A percentile compares a stretch with the other conserved stretches of the same genome.
Evolutionary conservation across 2,888 invertebrate species (phyloP).

Genomic region (Hanleya hanleyi): DNA sequence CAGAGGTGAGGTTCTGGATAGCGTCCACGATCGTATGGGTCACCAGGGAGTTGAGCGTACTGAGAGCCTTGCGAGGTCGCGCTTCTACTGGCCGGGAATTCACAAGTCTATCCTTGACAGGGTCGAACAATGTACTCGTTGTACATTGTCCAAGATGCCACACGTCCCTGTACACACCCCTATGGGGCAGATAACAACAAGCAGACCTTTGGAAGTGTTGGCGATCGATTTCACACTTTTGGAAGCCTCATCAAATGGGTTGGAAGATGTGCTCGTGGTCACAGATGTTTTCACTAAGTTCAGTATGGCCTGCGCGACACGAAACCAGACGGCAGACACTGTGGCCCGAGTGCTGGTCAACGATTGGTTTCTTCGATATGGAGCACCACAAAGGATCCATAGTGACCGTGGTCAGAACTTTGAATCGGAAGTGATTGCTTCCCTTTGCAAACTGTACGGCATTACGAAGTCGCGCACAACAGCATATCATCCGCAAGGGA

Average conservation of each 20-base stretch:
- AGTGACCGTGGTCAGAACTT: background rate
- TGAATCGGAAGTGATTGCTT: background rate
- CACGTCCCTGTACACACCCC: background rate
- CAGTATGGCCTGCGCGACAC: background rate
- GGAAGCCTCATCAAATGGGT: constrained; percentile 9
- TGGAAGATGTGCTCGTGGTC: constrained; percentile 12
- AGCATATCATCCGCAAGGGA: constrained; percentile 1
- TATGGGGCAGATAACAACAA: background rate
- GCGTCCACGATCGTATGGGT: constrained; percentile 6
- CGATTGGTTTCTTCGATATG: background rate
- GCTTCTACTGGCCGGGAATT: background rate
- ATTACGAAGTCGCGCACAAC: background rate
- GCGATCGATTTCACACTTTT: background rate
- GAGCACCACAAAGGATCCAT: background rate
- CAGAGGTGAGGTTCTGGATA: background rate
- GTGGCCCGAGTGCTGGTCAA: constrained; percentile 7
- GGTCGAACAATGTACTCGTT: background rate
- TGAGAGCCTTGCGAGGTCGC: background rate
- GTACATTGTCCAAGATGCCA: background rate
- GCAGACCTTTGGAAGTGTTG: background rate
- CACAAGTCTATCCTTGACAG: background rate
- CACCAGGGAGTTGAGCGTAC: constrained; percentile 12
- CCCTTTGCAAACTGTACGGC: background rate
- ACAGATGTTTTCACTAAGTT: constrained; percentile 10
- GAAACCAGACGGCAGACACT: background rate